Base-by-base conservation (phyloP, 1,140 invertebrate genomes). In the Myzus persicae region DNA sequence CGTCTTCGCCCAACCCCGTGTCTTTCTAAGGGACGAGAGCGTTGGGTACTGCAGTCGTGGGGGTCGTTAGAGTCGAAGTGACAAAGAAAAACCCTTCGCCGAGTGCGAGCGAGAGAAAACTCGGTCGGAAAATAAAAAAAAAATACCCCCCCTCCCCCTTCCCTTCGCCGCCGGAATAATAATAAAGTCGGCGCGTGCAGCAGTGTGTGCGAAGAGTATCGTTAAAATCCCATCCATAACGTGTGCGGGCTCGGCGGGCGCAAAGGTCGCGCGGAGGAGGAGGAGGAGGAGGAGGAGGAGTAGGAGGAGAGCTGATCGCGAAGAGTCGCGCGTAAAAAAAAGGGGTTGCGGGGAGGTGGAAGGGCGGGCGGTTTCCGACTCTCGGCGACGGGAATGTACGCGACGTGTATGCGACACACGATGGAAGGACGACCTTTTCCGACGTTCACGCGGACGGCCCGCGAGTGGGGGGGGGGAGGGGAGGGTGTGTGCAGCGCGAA, bases 221-320 rank as follows among this genome's bases (percentile, higher is more conserved):
- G 91, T 92, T 92, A 92, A 92, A 92, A 92, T 92, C 91, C 36
- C 91, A 92, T 92, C 91, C 76, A 92, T 92, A 92, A 92, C 91
- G 91, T 92, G 91, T 42, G 76, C 46, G 46, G n/a, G 31, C 18
- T 40, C 82, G 40, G 59, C 22, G 44, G 42, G 67, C 40, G 54
- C 24, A n/a, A n/a, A n/a, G n/a, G n/a, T n/a, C n/a, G n/a, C n/a
- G n/a, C n/a, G n/a, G n/a, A n/a, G n/a, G n/a, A n/a, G n/a, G n/a
- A n/a, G n/a, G n/a, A n/a, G n/a, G 26, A 44, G 44, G 26, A 46
- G 31, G 24, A 44, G 31, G 82, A 40, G 24, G 38, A 40, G 14
- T 22, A 31, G 40, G 42, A n/a, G 24, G 59, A 90, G 36, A 81
- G 82, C 31, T 82, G 46, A 91, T 91, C 90, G 40, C 90, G 26